Conservation (phyloP, 2,888 invertebrate genomes). For the Drepana falcataria region DNA sequence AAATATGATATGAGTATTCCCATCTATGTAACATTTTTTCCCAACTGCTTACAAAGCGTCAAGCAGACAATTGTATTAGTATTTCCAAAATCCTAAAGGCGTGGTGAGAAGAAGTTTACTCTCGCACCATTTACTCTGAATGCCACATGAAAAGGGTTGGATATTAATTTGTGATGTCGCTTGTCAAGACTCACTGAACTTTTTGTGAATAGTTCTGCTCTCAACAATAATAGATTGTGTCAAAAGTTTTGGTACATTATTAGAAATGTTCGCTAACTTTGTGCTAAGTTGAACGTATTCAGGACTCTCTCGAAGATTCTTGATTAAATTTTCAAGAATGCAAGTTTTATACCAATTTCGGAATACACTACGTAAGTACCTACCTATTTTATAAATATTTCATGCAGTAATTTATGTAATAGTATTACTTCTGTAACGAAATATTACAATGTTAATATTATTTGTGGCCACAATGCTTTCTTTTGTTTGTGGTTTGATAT, state of each 20-base stretch:
- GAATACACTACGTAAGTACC: not conserved
- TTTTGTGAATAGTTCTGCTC: conserved; percentile 14
- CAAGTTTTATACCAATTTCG: not conserved
- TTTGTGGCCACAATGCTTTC: too few relatives aligned
- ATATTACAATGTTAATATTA: too few relatives aligned
- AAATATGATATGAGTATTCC: too few relatives aligned
- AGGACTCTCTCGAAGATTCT: not conserved
- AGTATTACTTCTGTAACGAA: not conserved
- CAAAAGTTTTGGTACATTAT: not conserved
- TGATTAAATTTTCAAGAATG: not conserved
- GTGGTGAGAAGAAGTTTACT: conserved; percentile 41
- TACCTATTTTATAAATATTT: not conserved
- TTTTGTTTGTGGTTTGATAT: too few relatives aligned
- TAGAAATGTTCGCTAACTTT: not conserved
- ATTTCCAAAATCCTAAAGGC: conserved; percentile 1
- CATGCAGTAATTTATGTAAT: not conserved
- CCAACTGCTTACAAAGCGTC: too few relatives aligned
- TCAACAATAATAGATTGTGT: conserved; percentile 2
- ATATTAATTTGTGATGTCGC: conserved; percentile 55
- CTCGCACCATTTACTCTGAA: conserved; percentile 50
- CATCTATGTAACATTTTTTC: too few relatives aligned
- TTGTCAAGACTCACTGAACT: conserved; percentile 33
- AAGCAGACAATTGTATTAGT: not conserved
- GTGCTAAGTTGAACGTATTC: not conserved
- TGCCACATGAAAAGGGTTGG: conserved; percentile 51